Conservation (phyloP, 2,797 vertebrate species). For the Fringilla coelebs region DNA sequence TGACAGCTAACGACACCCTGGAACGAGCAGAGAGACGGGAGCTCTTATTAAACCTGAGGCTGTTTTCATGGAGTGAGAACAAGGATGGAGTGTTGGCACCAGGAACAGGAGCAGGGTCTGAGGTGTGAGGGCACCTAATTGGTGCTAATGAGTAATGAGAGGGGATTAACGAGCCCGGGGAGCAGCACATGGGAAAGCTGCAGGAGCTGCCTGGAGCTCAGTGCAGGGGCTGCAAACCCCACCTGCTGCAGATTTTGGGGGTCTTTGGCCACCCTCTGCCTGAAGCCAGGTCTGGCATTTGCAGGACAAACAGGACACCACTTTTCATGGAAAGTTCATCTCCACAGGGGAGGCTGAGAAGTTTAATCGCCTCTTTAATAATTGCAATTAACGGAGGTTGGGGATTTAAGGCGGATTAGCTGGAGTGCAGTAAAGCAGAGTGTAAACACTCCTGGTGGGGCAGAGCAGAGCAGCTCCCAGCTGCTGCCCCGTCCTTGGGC, state of each 20-base stretch:
- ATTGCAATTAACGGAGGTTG: not conserved
- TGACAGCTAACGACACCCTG: not conserved
- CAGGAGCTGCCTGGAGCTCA: not conserved
- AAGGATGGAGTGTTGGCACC: not conserved
- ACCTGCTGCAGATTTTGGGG: not conserved
- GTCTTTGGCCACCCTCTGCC: not conserved
- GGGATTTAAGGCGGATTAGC: constrained; percentile 24
- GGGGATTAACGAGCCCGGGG: not conserved
- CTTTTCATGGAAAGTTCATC: not conserved
- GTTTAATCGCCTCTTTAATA: constrained; percentile 24
- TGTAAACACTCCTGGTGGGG: not conserved
- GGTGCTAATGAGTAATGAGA: not conserved
- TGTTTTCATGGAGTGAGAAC: not conserved
- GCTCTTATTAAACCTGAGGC: not conserved
- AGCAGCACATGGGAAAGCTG: not conserved
- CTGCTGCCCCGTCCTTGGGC: not conserved
- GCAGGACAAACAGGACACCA: rapidly evolving
- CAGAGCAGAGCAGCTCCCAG: not conserved
- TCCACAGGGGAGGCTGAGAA: not conserved
- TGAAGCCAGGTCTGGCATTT: not conserved
- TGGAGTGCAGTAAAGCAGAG: not conserved
- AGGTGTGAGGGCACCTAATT: not conserved
- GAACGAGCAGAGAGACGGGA: not conserved
- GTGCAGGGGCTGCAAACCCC: not conserved
- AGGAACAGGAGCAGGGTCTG: rapidly evolving